A percentile compares a stretch with the other conserved stretches of the same genome.
phyloP scores from a whole-genome alignment of 2,113 vertebrate species.

The Gallinago paraguaiae region DNA sequence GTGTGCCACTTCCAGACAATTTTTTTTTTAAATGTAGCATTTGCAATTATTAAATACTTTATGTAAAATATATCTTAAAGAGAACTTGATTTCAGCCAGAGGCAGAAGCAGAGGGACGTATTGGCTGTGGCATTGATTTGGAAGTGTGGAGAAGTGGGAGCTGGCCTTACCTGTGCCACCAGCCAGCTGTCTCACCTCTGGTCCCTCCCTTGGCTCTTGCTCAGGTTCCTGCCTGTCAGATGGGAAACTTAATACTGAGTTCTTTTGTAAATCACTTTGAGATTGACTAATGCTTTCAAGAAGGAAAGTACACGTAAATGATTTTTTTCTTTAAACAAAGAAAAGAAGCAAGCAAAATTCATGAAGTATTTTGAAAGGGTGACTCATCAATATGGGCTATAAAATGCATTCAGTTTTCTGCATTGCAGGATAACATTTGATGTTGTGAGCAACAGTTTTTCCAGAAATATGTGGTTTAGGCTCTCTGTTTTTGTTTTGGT shows the following conservation, averaged over 20 bases:
- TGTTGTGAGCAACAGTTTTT: neutral
- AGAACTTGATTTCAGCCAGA: neutral
- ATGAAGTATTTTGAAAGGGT: neutral
- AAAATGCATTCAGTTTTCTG: neutral
- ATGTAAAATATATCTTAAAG: neutral
- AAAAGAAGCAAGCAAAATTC: neutral
- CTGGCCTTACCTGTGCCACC: slow-evolving; percentile 24
- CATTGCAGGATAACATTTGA: neutral
- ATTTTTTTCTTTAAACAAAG: neutral
- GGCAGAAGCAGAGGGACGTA: neutral
- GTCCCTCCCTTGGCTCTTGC: neutral
- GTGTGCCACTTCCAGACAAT: neutral
- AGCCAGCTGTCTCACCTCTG: slow-evolving; percentile 31
- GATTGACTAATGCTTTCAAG: neutral
- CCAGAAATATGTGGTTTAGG: neutral
- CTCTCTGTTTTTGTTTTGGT: neutral
- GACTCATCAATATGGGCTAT: neutral
- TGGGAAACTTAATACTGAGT: neutral
- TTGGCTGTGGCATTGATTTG: neutral
- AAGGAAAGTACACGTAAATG: neutral
- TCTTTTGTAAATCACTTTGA: slow-evolving; percentile 23
- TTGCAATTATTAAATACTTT: neutral
- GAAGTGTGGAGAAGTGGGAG: neutral
- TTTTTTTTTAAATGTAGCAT: neutral
- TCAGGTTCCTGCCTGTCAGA: slow-evolving; percentile 19